Evolutionary conservation across 2,888 invertebrate species (phyloP).

Genomic region (Acleris holmiana): DNA sequence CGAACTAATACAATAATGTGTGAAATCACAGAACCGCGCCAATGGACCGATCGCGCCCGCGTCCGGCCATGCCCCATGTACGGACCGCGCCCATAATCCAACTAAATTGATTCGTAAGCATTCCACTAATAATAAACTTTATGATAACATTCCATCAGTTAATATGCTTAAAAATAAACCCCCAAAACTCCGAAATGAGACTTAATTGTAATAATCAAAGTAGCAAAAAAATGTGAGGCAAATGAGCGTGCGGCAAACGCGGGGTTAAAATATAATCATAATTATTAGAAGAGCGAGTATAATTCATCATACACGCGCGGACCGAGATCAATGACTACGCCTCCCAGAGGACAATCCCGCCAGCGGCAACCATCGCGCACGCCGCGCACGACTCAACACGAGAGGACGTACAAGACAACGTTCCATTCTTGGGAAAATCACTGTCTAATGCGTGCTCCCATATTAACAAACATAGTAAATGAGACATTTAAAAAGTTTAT

Average conservation of each 20-base stretch:
- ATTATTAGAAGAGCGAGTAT: slow-evolving; percentile 18
- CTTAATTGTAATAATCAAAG: slow-evolving; percentile 38
- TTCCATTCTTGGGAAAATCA: too few species aligned
- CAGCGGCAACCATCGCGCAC: slow-evolving; percentile 18
- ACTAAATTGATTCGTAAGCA: slow-evolving; percentile 50
- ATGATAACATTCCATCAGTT: slow-evolving; percentile 73
- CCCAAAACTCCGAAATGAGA: slow-evolving; percentile 66
- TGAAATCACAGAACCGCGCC: slow-evolving; percentile 63
- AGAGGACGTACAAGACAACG: too few species aligned
- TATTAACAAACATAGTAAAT: neutral
- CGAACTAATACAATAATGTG: slow-evolving; percentile 57
- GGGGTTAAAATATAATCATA: slow-evolving; percentile 9
- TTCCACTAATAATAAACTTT: slow-evolving; percentile 42
- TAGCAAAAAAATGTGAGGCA: slow-evolving; percentile 41
- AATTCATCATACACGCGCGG: slow-evolving; percentile 48
- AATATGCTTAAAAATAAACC: slow-evolving; percentile 64
- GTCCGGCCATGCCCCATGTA: slow-evolving; percentile 61
- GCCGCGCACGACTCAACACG: neutral
- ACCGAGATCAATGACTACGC: slow-evolving; percentile 65
- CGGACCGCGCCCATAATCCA: slow-evolving; percentile 55
- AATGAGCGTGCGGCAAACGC: slow-evolving; percentile 31
- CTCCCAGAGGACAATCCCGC: slow-evolving; percentile 49
- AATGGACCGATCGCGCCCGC: slow-evolving; percentile 42
- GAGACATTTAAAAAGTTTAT: neutral
- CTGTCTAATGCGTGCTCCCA: neutral